Base-by-base conservation (phyloP, 2,888 invertebrate genomes). In the Orthosia gothica region DNA sequence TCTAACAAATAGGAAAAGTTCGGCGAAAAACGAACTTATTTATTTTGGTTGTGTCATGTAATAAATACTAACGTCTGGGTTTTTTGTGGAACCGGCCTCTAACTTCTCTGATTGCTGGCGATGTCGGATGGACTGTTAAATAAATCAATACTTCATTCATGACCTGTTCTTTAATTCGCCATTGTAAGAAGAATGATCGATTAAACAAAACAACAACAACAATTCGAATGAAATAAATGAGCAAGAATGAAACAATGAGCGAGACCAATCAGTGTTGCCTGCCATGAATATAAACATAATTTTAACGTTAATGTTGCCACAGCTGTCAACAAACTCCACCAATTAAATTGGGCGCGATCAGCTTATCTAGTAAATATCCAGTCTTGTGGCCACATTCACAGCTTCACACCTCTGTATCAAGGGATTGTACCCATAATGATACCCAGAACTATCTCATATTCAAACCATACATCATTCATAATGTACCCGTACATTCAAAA, bases 1-100 rank as follows among this genome's bases (percentile, higher is more conserved):
- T 64, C 49, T 15, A 52, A 61, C 40, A 70, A 71, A 74, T 23
- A 57, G 57, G 49, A 52, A 32, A 73, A 72, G 20, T 79, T 64
- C 20, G 12, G n/a, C 11, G 40, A 18, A 26, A 32, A 26, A 45
- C 3, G 20, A 59, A 59, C 18, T 49, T 59, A 70, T 69, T 50
- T 69, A 55, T 79, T 54, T 64, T 62, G 32, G 23, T 5, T 58
- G 15, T 45, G 32, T 47, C 40, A 18, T 26, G 32, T 59, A 49
- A 71, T 79, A 45, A 54, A 71, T 64, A 64, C 71, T 71, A 9
- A 16, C 7, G 62, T 70, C 49, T 64, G 54, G 40, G 15, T 47
- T 47, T 50, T 50, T 52, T 45, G 45, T 54, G 20, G 63, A 5
- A 5, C 16, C 23, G 3, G n/a, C 5, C 13, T 32, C 18, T 58